A percentile compares a stretch with the other conserved stretches of the same genome.
Conservation (phyloP, 2,797 vertebrate species). For the Anguilla obscura region DNA sequence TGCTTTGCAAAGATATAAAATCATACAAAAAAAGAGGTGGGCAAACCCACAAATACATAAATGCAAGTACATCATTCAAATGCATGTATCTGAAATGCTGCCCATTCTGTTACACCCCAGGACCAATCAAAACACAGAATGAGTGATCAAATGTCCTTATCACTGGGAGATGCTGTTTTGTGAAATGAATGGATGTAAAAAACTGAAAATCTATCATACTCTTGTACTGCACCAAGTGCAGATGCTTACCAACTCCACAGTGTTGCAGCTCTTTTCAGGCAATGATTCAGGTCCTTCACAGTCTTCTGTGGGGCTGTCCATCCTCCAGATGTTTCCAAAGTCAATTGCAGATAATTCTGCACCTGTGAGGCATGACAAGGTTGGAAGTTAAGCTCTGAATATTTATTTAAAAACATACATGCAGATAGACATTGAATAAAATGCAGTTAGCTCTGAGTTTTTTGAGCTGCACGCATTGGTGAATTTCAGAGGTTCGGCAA, state of each 20-base stretch:
- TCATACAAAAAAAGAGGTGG: no score
- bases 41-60: slow-evolving; percentile 27
- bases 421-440: background rate
- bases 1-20: no score
- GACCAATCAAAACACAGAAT: background rate
- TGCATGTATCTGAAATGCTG: no score
- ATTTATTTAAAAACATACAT: background rate
- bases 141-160: no score
- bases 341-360: slow-evolving; percentile 65
- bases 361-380: slow-evolving; percentile 57
- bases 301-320: slow-evolving; percentile 81
- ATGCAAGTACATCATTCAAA: slow-evolving; percentile 50
- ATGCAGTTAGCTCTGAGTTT: background rate
- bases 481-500: background rate
- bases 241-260: slow-evolving; percentile 50
- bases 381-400: background rate
- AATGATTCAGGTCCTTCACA: slow-evolving; percentile 67
- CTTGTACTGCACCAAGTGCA: background rate
- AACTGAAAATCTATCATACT: background rate
- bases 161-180: no score
- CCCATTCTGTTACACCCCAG: no score
- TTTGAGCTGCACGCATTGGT: background rate
- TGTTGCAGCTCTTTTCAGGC: slow-evolving; percentile 57
- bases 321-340: slow-evolving; percentile 78
- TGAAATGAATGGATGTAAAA: no score